Evolutionary conservation across 1,140 invertebrate genomes (phyloP).

Genomic region (honey bee (Apis mellifera)): DNA sequence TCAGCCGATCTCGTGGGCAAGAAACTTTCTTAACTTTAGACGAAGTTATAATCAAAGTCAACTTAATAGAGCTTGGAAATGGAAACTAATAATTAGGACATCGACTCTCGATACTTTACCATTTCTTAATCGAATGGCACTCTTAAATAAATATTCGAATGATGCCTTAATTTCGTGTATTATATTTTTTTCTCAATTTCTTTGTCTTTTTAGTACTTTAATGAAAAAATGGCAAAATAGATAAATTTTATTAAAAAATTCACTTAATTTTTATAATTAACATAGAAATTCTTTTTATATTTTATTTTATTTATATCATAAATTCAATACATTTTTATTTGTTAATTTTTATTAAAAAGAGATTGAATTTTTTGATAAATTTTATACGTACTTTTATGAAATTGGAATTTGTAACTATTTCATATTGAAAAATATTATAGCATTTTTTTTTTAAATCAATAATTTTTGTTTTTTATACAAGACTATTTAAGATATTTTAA

Average conservation of each 20-base stretch:
- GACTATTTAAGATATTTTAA: too few relatives aligned
- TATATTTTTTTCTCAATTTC: not conserved
- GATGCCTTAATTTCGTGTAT: not conserved
- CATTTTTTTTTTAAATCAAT: too few relatives aligned
- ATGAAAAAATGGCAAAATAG: not conserved
- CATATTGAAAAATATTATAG: too few relatives aligned
- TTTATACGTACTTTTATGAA: too few relatives aligned
- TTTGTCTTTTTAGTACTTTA: too few relatives aligned
- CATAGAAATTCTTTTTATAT: not conserved
- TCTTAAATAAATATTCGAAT: slow-evolving; percentile 50
- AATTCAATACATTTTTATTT: not conserved
- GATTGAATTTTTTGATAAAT: too few relatives aligned
- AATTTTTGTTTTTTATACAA: too few relatives aligned
- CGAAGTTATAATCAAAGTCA: slow-evolving; percentile 74
- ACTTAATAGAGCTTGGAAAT: slow-evolving; percentile 70
- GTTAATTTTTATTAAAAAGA: not conserved
- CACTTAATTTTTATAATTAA: not conserved
- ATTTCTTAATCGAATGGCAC: slow-evolving; percentile 45
- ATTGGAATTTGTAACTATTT: too few relatives aligned
- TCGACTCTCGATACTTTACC: slow-evolving; percentile 38
- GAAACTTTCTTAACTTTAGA: slow-evolving; percentile 68
- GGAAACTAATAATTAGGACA: slow-evolving; percentile 72
- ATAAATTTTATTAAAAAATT: too few relatives aligned
- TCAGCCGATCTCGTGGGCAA: slow-evolving; percentile 13
- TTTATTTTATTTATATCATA: not conserved